Evolutionary conservation across 2,797 vertebrate genomes (phyloP).

Genomic region (Pangasius sanitwongsei): DNA sequence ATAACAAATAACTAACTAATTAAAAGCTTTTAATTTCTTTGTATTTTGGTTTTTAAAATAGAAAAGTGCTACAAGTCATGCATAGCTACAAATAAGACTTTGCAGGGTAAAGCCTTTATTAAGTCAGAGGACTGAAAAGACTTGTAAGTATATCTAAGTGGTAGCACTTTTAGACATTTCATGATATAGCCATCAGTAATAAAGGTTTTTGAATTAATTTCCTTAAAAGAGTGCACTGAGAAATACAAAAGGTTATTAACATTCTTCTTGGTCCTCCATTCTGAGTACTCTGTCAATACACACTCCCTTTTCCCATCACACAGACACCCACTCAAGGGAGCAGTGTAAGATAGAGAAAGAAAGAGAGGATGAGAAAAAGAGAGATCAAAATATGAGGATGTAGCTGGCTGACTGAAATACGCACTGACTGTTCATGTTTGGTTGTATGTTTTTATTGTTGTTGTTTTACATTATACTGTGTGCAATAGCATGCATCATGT

Average conservation of each 20-base stretch:
- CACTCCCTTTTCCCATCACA: neutral
- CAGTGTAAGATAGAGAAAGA: neutral
- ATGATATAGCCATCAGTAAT: neutral
- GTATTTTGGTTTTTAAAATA: neutral
- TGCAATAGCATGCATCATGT: neutral
- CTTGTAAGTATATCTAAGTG: neutral
- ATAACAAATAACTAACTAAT: neutral
- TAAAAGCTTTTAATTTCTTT: neutral
- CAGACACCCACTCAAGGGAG: constrained; percentile 8
- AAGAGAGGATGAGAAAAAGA: neutral
- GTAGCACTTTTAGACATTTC: too few species aligned
- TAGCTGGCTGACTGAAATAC: neutral
- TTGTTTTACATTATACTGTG: neutral
- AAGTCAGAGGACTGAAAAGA: neutral
- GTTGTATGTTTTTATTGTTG: neutral
- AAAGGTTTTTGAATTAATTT: neutral
- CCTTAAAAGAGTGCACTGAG: neutral
- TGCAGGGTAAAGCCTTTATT: neutral
- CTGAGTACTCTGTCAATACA: neutral
- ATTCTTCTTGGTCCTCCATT: neutral
- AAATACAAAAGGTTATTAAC: neutral
- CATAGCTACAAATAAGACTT: neutral
- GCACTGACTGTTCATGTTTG: neutral
- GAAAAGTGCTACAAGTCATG: neutral
- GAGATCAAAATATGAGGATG: neutral